Base-by-base conservation (phyloP, 2,888 invertebrate genomes). In the Athalia circularis region DNA sequence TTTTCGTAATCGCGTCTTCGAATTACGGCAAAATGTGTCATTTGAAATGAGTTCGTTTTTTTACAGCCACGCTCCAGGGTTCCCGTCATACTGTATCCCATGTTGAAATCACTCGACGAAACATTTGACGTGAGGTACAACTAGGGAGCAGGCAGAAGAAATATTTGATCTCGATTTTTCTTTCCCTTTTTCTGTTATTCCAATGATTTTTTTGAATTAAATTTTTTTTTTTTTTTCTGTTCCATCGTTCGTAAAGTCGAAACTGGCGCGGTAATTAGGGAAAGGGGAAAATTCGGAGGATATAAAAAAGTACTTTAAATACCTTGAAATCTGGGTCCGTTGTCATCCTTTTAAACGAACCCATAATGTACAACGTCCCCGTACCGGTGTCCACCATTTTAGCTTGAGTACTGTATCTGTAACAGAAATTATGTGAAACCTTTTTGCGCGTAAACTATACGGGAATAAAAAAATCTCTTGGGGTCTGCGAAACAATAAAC, bases 11-110 rank as follows among this genome's bases (percentile, higher is more conserved):
- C 95, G 85, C 95, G 95, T 83, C 96, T 93, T 84, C 96, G 94
- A 85, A 97, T 94, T 86, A 96, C 96, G 72, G 96, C 96, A 89
- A 96, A 96, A 91, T 97, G 96, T 79, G 96, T 96, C 92, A 96
- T 94, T 90, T 96, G 96, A 91, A 96, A 95, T 87, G 93, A 93
- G 91, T 95, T 95, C 84, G 94, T 94, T 87, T 94, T 93, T 83
- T 95, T 94, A 88, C 93, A 93, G 84, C 96, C 96, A 15, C 96
- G 92, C 89, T 96, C 96, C 87, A 96, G 92, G 9, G 95, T 95
- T 9, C 96, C 96, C 0, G 96, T 96, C 93, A 97, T 95, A 87
- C 95, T 95, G 92, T 96, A 97, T 72, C 96, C 96, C 94, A 96
- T 95, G 91, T 96, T 96, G 92, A 96, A 96, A 91, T 97, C 96